These are phyloP conservation scores for Myotis pilosus DNA, from an alignment of 2,797 vertebrate species.

Conservation along the genomic window DNA sequence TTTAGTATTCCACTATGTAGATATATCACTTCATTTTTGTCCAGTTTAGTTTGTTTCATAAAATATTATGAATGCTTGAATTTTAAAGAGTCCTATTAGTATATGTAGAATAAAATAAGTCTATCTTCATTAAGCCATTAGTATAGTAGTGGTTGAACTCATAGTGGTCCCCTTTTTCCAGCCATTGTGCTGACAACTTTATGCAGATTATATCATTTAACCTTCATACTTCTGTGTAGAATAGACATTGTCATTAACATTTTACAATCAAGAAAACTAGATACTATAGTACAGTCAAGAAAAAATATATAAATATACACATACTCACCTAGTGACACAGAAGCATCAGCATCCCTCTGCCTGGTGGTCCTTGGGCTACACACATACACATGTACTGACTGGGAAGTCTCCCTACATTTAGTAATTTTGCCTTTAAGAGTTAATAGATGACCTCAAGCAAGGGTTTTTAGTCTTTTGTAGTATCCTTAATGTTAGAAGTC, in stretches of 20 bases:
- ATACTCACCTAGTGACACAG: neutral
- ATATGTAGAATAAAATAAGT: neutral
- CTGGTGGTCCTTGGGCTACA: too few relatives aligned
- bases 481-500: neutral
- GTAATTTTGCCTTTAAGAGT: neutral
- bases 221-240: neutral
- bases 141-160: neutral
- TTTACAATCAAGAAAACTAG: neutral
- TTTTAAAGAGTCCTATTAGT: neutral
- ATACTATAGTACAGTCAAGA: neutral
- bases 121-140: neutral
- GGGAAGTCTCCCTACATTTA: neutral
- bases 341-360: too few relatives aligned
- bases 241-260: neutral
- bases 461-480: neutral
- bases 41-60: neutral
- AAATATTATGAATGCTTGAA: slow-evolving; percentile 15
- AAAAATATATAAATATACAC: neutral
- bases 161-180: neutral
- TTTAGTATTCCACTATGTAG: neutral
- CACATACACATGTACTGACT: neutral
- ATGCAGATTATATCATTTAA: neutral
- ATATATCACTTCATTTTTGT: neutral
- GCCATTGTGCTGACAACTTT: neutral
- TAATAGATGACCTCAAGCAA: neutral